Evolutionary conservation across 1,140 invertebrate genomes (phyloP), one percentile per base, ranked within the genome.

Genomic region (Ostrea edulis): DNA sequence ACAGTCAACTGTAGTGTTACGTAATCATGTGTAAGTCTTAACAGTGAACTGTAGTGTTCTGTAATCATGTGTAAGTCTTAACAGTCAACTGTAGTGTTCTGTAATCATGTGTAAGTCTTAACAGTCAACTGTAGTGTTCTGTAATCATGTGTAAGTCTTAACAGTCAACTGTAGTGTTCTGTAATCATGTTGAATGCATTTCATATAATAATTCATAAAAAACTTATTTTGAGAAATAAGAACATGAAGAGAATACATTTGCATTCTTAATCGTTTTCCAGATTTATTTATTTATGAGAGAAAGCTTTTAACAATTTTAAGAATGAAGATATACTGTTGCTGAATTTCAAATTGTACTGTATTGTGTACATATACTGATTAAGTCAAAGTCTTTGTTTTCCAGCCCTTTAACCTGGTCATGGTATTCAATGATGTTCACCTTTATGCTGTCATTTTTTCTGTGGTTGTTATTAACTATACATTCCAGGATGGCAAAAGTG

Each of bases 391-490:
- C 81, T 53, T 88, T 89, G 29, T 86, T 55, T 92, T 92, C 77
- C 91, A 94, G 94, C 93, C 93, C 17, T 88, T 93, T 86, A 90
- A 92, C n/a, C 93, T 94, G 58, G 88, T 92, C 17, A 85, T 93
- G 65, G 88, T 94, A 20, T 94, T 94, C 62, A 92, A 92, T 88
- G 91, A 93, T 87, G 90, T 94, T 44, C 94, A 94, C 82, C 81
- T 94, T 8, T 94, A 91, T 90, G 89, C 93, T 44, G 92, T 94
- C 20, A 91, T 94, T 12, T 94, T 94, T 68, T 92, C 93, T 25
- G 93, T 94, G 51, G 92, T 94, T 58, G 91, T 94, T 4, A 94
- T 93, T 81, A 94, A 94, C 89, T 94, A 94, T 86, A 93, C 92
- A 65, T 94, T 93, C 84, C 93, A 94, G 86, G 94, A 94, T 89